Evolutionary conservation across 1,140 invertebrate genomes (phyloP), one percentile per base, ranked within the genome.

Genomic region (Portunus trituberculatus): DNA sequence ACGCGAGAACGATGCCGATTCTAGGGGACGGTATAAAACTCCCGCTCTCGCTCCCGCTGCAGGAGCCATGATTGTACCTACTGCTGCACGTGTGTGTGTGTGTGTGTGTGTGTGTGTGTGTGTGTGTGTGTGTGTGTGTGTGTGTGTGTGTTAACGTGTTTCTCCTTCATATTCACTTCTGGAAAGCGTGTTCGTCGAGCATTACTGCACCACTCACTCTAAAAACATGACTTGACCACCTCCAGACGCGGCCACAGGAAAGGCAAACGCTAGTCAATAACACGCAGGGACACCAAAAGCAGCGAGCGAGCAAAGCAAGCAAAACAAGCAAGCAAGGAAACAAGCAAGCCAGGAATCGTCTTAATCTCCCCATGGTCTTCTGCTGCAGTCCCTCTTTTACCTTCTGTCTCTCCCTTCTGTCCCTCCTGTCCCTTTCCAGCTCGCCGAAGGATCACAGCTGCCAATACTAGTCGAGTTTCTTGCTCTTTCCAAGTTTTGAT

Each of bases 401-500:
- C 67, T 20, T 76, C 20, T 25, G n/a, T 76, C 67, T n/a, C 67
- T 0, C 67, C 67, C 67, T 76, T 39, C 67, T 76, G 20, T 25
- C 20, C 67, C 67, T n/a, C 20, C 67, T 25, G 20, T 76, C 67
- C 6, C 67, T 76, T 20, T 20, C 52, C 10, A 59, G 25, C 67
- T 76, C n/a, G 67, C 67, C 67, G 16, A 25, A 76, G 67, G 67
- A 76, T 25, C 67, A 25, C 67, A n/a, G 67, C 67, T 76, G 67
- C 67, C 67, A 76, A 76, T 76, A 76, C 67, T 76, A 8, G 67
- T 76, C 20, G 67, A 76, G n/a, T 76, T 76, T 76, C 67, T 76
- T 76, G 67, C 67, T 76, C 67, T 76, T 76, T 76, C 67, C n/a
- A 76, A 76, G 67, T 76, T 76, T 76, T 76, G 67, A 76, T 76